A percentile compares a stretch with the other conserved stretches of the same genome.
Conservation (phyloP, 2,113 vertebrate species). For the Salvelinus fontinalis region DNA sequence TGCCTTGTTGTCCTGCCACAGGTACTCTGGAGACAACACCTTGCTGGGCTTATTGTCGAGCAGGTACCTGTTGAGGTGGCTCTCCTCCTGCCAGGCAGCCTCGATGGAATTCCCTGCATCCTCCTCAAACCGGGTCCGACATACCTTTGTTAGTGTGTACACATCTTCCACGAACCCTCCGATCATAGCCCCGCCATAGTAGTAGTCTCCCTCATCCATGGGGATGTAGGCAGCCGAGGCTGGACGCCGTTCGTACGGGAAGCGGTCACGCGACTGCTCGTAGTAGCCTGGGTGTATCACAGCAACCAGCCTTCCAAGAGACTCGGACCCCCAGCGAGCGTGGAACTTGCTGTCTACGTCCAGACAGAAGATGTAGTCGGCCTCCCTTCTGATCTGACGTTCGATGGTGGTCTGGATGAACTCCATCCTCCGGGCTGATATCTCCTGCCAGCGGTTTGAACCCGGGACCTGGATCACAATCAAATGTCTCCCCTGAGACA, state of each 20-base stretch:
- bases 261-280: background rate
- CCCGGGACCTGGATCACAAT: background rate
- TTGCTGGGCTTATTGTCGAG: conserved; percentile 75
- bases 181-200: background rate
- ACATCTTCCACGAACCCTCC: background rate
- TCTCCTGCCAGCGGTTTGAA: conserved; percentile 64
- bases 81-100: conserved; percentile 7
- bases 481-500: conserved; percentile 20
- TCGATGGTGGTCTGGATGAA: conserved; percentile 55
- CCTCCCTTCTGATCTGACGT: conserved; percentile 5
- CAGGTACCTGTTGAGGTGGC: conserved; percentile 54
- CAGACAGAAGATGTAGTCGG: conserved; percentile 71
- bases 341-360: conserved; percentile 61
- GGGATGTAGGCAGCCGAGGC: conserved; percentile 59
- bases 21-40: conserved; percentile 78
- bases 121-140: background rate
- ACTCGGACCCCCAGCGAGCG: conserved; percentile 64
- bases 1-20: conserved; percentile 74
- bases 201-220: background rate
- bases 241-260: conserved; percentile 65
- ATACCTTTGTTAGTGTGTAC: background rate
- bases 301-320: conserved; percentile 60
- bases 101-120: background rate
- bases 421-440: conserved; percentile 66
- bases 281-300: conserved; percentile 68